Evolutionary conservation across 2,888 invertebrate species (phyloP), one percentile per base, ranked within the genome.

Genomic region (Andrena dorsata): DNA sequence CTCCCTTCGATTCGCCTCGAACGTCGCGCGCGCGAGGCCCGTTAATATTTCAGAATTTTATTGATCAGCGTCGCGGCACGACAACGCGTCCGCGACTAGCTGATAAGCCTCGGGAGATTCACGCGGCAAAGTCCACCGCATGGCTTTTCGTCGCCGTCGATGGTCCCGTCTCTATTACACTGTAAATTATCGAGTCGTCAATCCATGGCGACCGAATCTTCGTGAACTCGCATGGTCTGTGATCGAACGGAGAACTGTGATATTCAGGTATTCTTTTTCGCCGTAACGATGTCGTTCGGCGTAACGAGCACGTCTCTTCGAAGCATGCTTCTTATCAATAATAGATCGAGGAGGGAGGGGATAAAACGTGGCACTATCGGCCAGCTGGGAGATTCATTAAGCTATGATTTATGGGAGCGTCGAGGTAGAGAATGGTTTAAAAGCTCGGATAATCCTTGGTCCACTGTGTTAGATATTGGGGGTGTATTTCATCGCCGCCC

Each of bases 11-110:
- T 61, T 71, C 47, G 56, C 41, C 49, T 58, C 60, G 69, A 69
- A 70, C 68, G 56, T 26, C 61, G 60, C 16, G 56, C 63, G 56
- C 63, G 41, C 65, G 70, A 60, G 41, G 13, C 71, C 63, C 49
- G 75, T 82, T 72, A 82, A 82, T 82, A 76, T 71, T 82, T 80
- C 64, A 82, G 23, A 64, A 72, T 76, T 35, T 47, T 66, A 86
- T 83, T 66, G 86, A 86, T 71, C 71, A 69, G 51, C 63, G 32
- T 16, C 75, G 49, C 68, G 69, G 41, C 76, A 68, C 66, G 56
- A 60, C 74, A 58, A 79, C 73, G 69, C 61, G 35, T 53, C 56
- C 63, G 26, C 60, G 35, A 28, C 35, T 60, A 10, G 16, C 41
- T 41, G 41, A 41, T 41, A 16, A 41, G 41, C 41, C 41, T 41